A percentile compares a stretch with the other conserved stretches of the same genome.
Evolutionary conservation across 2,797 vertebrate genomes (phyloP).

Genomic region (Cynopterus sphinx): DNA sequence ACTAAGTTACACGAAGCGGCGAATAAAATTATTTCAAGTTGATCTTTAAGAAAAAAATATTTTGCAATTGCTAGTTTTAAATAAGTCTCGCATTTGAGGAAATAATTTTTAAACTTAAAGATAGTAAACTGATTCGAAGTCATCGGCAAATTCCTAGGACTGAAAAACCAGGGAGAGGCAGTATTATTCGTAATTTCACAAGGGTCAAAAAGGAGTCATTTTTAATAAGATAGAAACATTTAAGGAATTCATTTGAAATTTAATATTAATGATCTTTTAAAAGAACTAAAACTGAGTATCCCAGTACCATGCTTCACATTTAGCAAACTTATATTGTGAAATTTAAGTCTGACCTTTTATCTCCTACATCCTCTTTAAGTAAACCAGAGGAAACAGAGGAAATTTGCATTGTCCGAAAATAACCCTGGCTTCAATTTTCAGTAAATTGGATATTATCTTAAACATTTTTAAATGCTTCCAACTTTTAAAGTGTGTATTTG

Average conservation of each 20-base stretch:
- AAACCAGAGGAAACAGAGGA: constrained; percentile 84
- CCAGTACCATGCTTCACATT: constrained; percentile 68
- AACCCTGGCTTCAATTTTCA: constrained; percentile 74
- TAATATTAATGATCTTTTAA: constrained; percentile 47
- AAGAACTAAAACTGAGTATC: not conserved
- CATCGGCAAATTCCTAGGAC: not conserved
- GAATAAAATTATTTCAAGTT: not conserved
- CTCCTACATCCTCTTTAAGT: constrained; percentile 82
- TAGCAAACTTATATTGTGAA: constrained; percentile 57
- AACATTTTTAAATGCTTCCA: not conserved
- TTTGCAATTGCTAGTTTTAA: not conserved
- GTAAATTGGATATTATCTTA: constrained; percentile 37
- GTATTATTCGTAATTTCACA: not conserved
- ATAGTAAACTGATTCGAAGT: not conserved
- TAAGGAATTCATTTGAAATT: constrained; percentile 47
- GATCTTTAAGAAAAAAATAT: not conserved
- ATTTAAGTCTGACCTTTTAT: constrained; percentile 81
- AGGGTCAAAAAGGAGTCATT: not conserved
- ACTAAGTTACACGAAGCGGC: not conserved
- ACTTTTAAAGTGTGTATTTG: not conserved
- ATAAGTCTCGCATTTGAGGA: not conserved
- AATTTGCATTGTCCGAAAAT: constrained; percentile 84
- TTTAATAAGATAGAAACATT: not conserved
- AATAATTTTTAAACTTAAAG: not conserved
- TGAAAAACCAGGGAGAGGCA: not conserved